Base-by-base conservation (phyloP, 2,113 vertebrate genomes). In the Chaetodon trifascialis region DNA sequence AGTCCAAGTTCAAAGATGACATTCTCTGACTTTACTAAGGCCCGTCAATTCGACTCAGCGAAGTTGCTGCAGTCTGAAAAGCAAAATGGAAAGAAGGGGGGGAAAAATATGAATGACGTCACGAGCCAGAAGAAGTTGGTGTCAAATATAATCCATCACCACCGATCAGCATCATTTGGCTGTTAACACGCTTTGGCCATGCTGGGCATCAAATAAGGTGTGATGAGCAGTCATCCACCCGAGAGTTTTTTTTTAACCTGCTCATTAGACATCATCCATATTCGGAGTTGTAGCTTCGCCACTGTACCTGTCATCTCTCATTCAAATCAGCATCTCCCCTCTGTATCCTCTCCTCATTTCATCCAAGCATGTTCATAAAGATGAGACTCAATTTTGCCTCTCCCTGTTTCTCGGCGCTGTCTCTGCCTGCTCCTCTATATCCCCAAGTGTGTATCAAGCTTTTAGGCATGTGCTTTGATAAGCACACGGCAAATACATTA, bases 281-380 rank as follows among this genome's bases (percentile, higher is more conserved):
- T 85, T 84, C 86, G 59, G 51, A 3, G 58, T 17, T 79, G 68
- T 15, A 73, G 78, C 81, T 73, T 66, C 14, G 51, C 80, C 79
- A 85, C 87, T 91, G 86, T 89, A 89, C 70, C 80, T 87, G 91
- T 91, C 92, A 79, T 68, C 47, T 88, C 76, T 88, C 70, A 87
- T 93, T 90, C 77, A 80, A 76, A 89, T 92, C 89, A 86, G 78
- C 80, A 86, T 70, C 58, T 71, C 86, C 82, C 79, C 69, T 80
- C 83, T 78, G 66, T 52, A 69, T 72, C 72, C 75, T 60, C 83
- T 75, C 72, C 66, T 73, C 79, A 73, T 73, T 71, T 79, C 66
- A 82, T 60, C 70, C 17, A 65, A 30, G 51, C 63, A 69, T 42
- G 49, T 68, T 76, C 62, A 62, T 76, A 63, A 82, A 82, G 66